Evolutionary conservation across 2,888 invertebrate species (phyloP), one percentile per base, ranked within the genome.

Genomic region (Ophion obscuratus): DNA sequence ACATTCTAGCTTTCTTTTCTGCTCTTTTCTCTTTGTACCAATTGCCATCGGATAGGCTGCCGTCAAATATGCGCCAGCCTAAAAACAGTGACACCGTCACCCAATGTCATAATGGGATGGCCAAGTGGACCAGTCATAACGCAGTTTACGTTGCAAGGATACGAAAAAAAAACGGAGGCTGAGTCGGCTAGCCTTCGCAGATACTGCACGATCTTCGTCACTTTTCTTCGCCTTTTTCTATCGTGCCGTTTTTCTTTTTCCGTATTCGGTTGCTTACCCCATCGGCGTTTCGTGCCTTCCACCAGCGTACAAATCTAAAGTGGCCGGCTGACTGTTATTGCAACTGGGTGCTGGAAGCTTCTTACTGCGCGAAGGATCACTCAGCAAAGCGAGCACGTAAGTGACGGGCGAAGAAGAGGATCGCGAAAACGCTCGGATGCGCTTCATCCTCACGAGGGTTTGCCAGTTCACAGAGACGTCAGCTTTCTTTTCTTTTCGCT

Each of bases 311-410:
- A 87, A 84, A 84, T 82, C 81, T 82, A 77, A 87, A 87, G 85
- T 86, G 76, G 81, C 76, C 81, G 59, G 73, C 40, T 57, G 73
- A 59, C 73, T 78, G 47, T 61, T 76, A 75, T 75, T 70, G 75
- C 61, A 66, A 81, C 66, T 70, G 74, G 76, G 59, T 66, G 68
- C 62, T 81, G 17, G 24, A 62, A 57, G 74, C 68, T 75, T 82
- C 82, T 81, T 74, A 80, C 40, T 64, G 14, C 27, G 68, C 27
- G 68, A 64, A 79, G 70, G 64, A 81, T 70, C 68, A 85, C 82
- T 88, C 87, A 85, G 87, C 81, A 88, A 88, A 85, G 77, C 88
- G 85, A 88, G 85, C 88, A 88, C 87, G 88, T 88, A 88, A 85
- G 79, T 87, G 88, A 88, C 82, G 86, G 82, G 74, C 83, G 76